These are phyloP conservation scores for Encarsia formosa DNA, from an alignment of 2,888 invertebrate genomes.

Conservation along the genomic window DNA sequence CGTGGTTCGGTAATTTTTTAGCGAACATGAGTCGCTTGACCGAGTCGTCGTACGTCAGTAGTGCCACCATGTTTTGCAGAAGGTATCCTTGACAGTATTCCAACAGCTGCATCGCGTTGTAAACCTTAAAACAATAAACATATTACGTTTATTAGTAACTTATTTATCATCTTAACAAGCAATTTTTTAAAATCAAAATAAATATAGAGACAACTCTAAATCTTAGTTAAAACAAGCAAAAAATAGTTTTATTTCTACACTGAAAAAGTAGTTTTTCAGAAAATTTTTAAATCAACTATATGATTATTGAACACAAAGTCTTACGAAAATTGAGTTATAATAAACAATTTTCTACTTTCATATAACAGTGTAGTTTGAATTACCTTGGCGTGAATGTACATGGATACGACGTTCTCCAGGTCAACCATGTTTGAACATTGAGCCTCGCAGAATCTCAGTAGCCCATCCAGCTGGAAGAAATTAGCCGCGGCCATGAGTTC, in stretches of 20 bases:
- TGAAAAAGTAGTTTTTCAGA: no score
- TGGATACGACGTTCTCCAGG: conserved; percentile 83
- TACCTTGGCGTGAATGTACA: conserved; percentile 91
- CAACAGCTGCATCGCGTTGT: conserved; percentile 78
- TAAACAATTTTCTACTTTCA: no score
- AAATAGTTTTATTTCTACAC: no score
- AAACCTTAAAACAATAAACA: conserved; percentile 70
- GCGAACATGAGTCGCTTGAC: conserved; percentile 84
- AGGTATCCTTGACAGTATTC: conserved; percentile 89
- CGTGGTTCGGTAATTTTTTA: conserved; percentile 84
- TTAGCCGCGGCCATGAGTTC: conserved; percentile 89
- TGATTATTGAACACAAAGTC: no score
- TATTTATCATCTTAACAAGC: no score
- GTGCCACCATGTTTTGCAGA: conserved; percentile 90
- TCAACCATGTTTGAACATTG: conserved; percentile 80
- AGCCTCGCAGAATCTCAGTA: conserved; percentile 80
- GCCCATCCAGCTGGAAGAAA: conserved; percentile 83
- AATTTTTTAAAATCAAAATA: no score
- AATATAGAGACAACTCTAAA: no score
- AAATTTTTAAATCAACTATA: no score
- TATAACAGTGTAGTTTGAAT: no score
- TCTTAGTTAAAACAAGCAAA: no score
- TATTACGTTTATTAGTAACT: conserved; percentile 6
- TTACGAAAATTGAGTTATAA: no score
- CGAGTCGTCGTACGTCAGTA: conserved; percentile 85